Evolutionary conservation across 2,888 invertebrate species (phyloP).

Genomic region (Noctuana brunneofusca): DNA sequence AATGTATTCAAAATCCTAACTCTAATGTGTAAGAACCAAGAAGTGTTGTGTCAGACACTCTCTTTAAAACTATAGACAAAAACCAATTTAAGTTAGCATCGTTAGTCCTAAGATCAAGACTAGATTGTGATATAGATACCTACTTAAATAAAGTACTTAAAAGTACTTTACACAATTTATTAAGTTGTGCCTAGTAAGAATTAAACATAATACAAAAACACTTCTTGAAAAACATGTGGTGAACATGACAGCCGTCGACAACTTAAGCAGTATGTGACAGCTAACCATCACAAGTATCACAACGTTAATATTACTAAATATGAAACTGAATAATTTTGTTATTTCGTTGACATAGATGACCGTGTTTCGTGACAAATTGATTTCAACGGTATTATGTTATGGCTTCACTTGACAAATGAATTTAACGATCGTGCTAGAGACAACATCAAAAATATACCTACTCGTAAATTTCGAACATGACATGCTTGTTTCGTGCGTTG

Average conservation of each 20-base stretch:
- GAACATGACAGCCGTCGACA: constrained; percentile 12
- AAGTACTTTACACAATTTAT: no score
- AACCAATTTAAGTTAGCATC: no score
- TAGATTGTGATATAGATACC: no score
- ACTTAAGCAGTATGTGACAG: constrained; percentile 6
- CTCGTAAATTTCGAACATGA: no score
- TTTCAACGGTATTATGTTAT: constrained; percentile 12
- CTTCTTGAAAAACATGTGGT: not conserved
- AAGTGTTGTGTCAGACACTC: no score
- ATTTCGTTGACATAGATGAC: not conserved
- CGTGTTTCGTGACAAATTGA: constrained; percentile 24
- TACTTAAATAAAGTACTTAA: no score
- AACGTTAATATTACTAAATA: not conserved
- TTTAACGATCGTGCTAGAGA: constrained; percentile 15
- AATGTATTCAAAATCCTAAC: no score
- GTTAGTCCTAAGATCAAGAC: no score
- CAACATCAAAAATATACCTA: not conserved
- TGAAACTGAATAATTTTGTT: constrained; percentile 18
- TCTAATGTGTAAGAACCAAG: no score
- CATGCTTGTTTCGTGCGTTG: no score
- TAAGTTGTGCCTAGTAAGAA: not conserved
- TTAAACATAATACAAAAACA: not conserved
- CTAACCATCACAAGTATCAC: constrained; percentile 1
- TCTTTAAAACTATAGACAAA: no score
- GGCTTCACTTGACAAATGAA: constrained; percentile 23